A percentile compares a stretch with the other conserved stretches of the same genome.
Conservation (phyloP, 2,113 vertebrate genomes). For the Actenoides lindsayi region DNA sequence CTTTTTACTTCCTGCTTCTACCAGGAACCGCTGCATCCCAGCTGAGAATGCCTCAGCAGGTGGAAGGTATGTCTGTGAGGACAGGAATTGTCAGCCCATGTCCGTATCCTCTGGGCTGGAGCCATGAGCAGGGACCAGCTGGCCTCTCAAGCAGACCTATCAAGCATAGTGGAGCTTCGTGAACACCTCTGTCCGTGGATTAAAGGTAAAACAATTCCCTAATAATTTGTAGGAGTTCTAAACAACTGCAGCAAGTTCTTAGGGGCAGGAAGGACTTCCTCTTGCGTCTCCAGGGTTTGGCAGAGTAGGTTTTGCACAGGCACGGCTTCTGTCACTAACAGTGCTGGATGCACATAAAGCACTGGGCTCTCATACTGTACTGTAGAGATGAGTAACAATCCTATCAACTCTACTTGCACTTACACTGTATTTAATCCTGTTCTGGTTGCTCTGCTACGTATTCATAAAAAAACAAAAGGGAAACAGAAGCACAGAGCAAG, state of each 20-base stretch:
- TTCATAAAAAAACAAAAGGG: slow-evolving; percentile 20
- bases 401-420: not conserved
- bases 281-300: not conserved
- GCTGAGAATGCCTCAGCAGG: not conserved
- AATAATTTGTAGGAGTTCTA: not conserved
- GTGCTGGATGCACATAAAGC: not conserved
- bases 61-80: not conserved
- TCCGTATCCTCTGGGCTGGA: not conserved
- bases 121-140: not conserved
- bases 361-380: not conserved
- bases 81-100: not conserved
- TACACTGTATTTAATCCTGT: slow-evolving; percentile 7
- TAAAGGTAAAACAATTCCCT: not conserved
- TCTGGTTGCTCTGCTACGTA: slow-evolving; percentile 57
- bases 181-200: not conserved
- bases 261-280: not conserved
- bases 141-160: not conserved
- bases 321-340: not conserved
- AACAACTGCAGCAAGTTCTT: not conserved
- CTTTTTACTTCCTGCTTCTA: not conserved
- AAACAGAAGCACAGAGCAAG: slow-evolving; percentile 63
- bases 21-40: not conserved
- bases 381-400: not conserved
- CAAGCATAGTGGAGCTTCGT: not conserved
- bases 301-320: not conserved